Evolutionary conservation across 2,113 vertebrate genomes (phyloP).

Genomic region (Ictalurus punctatus): DNA sequence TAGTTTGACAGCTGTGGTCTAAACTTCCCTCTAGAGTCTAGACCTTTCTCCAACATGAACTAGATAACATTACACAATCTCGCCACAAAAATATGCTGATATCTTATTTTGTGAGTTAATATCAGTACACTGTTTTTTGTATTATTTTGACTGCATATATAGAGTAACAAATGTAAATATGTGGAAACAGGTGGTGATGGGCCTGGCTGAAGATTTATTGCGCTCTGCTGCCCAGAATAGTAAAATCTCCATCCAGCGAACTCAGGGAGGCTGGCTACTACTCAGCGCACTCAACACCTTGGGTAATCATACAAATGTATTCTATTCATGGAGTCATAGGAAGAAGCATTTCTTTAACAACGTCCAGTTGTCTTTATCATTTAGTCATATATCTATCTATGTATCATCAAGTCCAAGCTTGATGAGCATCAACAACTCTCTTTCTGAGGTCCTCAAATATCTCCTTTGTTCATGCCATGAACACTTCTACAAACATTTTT

Average conservation of each 20-base stretch:
- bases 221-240: conserved; percentile 90
- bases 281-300: conserved; percentile 84
- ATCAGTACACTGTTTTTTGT: no score
- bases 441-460: no score
- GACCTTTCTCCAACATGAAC: not conserved
- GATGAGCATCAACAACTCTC: no score
- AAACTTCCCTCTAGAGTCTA: not conserved
- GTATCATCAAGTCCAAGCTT: no score
- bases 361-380: not conserved
- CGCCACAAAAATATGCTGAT: not conserved
- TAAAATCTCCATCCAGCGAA: conserved; percentile 83
- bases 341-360: not conserved
- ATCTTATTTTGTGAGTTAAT: not conserved
- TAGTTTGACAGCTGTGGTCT: no score
- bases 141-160: not conserved
- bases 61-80: not conserved
- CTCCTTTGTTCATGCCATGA: no score
- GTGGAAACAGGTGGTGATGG: conserved; percentile 78
- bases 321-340: not conserved
- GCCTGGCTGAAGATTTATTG: conserved; percentile 85
- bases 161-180: not conserved
- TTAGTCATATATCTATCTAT: not conserved
- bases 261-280: conserved; percentile 88
- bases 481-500: no score
- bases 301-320: conserved; percentile 68